Percentiles rank a stretch among this genome's conserved stretches.
Conservation (phyloP, 1,140 invertebrate genomes). For the Zaprionus taronus region DNA sequence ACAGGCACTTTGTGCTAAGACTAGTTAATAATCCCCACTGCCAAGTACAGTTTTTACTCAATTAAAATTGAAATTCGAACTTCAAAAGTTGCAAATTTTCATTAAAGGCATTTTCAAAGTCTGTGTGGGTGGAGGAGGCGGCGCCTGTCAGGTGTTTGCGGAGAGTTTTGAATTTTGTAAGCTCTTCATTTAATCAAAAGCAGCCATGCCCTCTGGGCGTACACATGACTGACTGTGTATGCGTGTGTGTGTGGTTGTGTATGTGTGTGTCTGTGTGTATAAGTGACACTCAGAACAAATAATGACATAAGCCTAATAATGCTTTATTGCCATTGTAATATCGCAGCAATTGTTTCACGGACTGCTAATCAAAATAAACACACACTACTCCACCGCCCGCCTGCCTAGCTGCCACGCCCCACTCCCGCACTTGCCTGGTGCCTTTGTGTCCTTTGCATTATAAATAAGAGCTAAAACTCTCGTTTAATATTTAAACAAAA, state of each 20-base stretch:
- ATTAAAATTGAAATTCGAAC: conserved; percentile 13
- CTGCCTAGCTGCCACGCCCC: background rate
- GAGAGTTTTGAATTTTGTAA: conserved; percentile 53
- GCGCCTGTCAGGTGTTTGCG: conserved; percentile 20
- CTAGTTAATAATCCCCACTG: background rate
- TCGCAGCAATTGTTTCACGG: conserved; percentile 77
- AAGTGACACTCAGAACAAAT: conserved; percentile 70
- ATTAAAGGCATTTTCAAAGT: conserved; percentile 2
- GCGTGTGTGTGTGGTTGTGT: background rate
- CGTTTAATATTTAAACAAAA: conserved; percentile 83
- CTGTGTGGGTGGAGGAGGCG: background rate
- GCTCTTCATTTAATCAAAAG: conserved; percentile 67
- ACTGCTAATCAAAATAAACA: conserved; percentile 77
- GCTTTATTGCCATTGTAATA: conserved; percentile 59
- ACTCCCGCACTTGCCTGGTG: background rate
- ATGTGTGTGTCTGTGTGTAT: conserved; percentile 29
- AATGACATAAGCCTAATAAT: conserved; percentile 76
- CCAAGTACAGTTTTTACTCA: background rate
- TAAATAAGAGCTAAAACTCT: conserved; percentile 80
- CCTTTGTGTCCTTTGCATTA: conserved; percentile 59
- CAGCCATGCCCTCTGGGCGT: conserved; percentile 18
- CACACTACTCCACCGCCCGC: conserved; percentile 12
- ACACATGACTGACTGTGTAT: conserved; percentile 11
- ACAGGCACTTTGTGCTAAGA: background rate
- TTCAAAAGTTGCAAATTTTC: conserved; percentile 21